Evolutionary conservation across 2,113 vertebrate genomes (phyloP), one percentile per base, ranked within the genome.

Genomic region (Antigone vipio): DNA sequence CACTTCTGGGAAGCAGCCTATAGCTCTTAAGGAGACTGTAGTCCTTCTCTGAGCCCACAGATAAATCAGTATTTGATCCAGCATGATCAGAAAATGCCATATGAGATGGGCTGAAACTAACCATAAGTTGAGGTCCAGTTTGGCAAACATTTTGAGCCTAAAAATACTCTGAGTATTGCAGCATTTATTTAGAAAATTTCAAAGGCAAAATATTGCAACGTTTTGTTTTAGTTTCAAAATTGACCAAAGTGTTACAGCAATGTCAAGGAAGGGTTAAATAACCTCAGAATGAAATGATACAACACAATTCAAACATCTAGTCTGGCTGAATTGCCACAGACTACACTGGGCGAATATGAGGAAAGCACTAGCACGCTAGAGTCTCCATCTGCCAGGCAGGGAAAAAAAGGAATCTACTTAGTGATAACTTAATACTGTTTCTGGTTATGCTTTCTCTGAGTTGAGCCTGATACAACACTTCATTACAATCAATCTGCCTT

Each of bases 321-420:
- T 67, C 27, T 47, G 56, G 4, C 12, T 82, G 47, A 78, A 72
- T 42, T 47, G 26, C 23, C n/a, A 19, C 34, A 80, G 49, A 50
- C 29, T 73, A 53, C 17, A 38, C 14, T 0, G 38, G 38, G 38
- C 38, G 38, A 29, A 45, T 42, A 38, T 20, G 15, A 0, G 3
- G 24, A 62, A 72, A 76, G 12, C 3, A 23, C 13, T 80, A 42
- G 49, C 17, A 38, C 12, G 34, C 11, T 50, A 29, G 7, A 40
- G 4, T 42, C 9, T 94, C 30, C 9, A 44, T 35, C 27, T 69
- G 30, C 10, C 5, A 21, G 0, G 0, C 1, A 58, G 6, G 4
- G 5, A 4, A 62, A 88, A 88, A 88, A 64, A 66, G 6, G 12
- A 38, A 80, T 12, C 26, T 58, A 9, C 47, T 30, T 62, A 74